These are phyloP conservation scores for Chrysolina americana DNA, from an alignment of 2,888 invertebrate genomes.

Conservation along the genomic window DNA sequence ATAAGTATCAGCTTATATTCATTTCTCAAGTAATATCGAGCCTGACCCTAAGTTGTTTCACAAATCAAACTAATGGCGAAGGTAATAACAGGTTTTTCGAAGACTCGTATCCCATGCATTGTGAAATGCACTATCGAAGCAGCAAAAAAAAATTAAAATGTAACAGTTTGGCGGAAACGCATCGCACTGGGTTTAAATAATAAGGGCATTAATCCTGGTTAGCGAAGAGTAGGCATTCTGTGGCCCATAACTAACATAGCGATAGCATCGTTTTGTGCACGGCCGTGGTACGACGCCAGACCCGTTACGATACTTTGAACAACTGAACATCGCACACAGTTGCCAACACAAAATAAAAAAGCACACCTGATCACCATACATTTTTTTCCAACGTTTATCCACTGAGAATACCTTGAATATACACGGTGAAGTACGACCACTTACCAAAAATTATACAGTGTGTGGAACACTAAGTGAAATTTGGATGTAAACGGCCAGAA, in stretches of 20 bases:
- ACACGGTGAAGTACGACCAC: too few species aligned
- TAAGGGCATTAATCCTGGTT: constrained; percentile 67
- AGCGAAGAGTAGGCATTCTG: constrained; percentile 65
- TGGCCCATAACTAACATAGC: constrained; percentile 67
- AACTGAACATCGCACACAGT: constrained; percentile 48
- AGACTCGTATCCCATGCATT: constrained; percentile 26
- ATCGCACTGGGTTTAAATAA: constrained; percentile 61
- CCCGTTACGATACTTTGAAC: constrained; percentile 57
- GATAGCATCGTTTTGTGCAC: constrained; percentile 64
- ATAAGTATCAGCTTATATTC: constrained; percentile 5
- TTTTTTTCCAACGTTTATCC: constrained; percentile 19
- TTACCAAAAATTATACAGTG: too few species aligned
- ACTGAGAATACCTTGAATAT: background rate
- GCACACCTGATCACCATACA: constrained; percentile 33
- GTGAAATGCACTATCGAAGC: constrained; percentile 24
- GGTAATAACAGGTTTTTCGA: constrained; percentile 32
- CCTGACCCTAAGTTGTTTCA: constrained; percentile 25
- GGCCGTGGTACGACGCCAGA: constrained; percentile 56
- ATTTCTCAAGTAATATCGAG: background rate
- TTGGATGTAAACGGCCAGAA: too few species aligned
- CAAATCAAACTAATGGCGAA: constrained; percentile 30
- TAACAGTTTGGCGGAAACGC: constrained; percentile 52
- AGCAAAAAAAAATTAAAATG: constrained; percentile 43
- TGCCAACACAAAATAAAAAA: constrained; percentile 42
- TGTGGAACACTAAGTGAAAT: too few species aligned